Percentiles rank a stretch among this genome's conserved stretches.
Evolutionary conservation across 2,888 invertebrate genomes (phyloP).

Genomic region (Luffia ferchaultella): DNA sequence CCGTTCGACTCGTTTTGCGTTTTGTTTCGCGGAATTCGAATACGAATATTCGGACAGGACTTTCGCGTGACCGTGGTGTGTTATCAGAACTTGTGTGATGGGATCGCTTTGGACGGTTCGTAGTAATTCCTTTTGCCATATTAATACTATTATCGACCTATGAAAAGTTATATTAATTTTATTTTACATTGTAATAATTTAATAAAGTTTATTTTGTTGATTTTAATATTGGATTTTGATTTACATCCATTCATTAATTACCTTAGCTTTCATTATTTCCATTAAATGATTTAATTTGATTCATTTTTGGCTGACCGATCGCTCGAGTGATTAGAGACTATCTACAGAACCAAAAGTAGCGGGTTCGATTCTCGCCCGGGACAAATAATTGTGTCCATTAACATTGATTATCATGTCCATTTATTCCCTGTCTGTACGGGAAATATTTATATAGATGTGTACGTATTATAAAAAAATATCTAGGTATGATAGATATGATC

Average conservation of each 20-base stretch:
- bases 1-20: constrained; percentile 67
- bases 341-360: no score
- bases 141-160: constrained; percentile 18
- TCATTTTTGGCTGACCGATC: no score
- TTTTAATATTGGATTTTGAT: constrained; percentile 28
- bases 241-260: neutral
- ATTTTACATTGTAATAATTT: neutral
- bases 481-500: no score
- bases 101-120: constrained; percentile 13
- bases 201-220: constrained; percentile 1
- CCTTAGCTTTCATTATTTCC: neutral
- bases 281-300: no score
- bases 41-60: constrained; percentile 56
- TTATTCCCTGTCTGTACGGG: no score
- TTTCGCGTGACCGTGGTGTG: constrained; percentile 52
- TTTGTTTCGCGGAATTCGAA: constrained; percentile 60
- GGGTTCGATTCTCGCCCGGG: no score
- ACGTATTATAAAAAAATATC: no score
- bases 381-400: no score
- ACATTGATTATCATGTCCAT: no score
- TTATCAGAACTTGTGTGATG: constrained; percentile 12
- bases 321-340: no score
- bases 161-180: neutral
- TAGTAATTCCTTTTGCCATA: constrained; percentile 32
- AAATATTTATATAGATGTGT: no score